Base-by-base conservation (phyloP, 1,140 invertebrate species). In the Drosophila obscura region DNA sequence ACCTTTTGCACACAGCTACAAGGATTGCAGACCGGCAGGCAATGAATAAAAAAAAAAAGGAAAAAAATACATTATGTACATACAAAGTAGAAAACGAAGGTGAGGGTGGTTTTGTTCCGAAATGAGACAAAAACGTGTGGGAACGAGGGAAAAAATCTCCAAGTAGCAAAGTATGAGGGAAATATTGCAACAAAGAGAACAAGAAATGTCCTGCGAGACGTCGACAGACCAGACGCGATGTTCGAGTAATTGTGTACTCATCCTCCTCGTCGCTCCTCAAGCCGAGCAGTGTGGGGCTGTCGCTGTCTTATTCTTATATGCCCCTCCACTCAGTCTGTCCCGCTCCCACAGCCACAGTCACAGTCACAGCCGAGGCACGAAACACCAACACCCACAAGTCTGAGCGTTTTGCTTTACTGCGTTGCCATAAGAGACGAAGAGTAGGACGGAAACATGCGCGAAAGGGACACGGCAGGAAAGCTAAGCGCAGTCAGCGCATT, bases 231-330 rank as follows among this genome's bases (percentile, higher is more conserved):
- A 19, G 52, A 59, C 19, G 66, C 39, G 63, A 72, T 49, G 44
- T 57, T 53, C 65, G 68, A 48, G 73, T 85, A 84, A 85, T 84
- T 84, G 81, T 77, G 73, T 85, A 71, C 73, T 74, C 73, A 79
- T 73, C 56, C 48, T 76, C 39, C 66, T 55, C 59, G 52, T 60
- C 48, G 35, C 52, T 43, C 44, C 60, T 65, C 35, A 26, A 31
- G 26, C 58, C 67, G 64, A 65, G 48, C 15, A 55, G 45, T 26
- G 46, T 39, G 28, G 13, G 31, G 55, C 39, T 61, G 65, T 71
- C 61, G 55, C 39, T 61, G 65, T 71, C 61, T 63, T 58, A 63
- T 61, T 77, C 61, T 66, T 61, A 66, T 65, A 80, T 64, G 46
- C 49, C 61, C 35, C 59, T 65, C 16, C 26, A 46, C 41, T 59